Percentiles rank a stretch among this genome's conserved stretches.
Conservation (phyloP, 2,113 vertebrate species). For the Prunella fulvescens region DNA sequence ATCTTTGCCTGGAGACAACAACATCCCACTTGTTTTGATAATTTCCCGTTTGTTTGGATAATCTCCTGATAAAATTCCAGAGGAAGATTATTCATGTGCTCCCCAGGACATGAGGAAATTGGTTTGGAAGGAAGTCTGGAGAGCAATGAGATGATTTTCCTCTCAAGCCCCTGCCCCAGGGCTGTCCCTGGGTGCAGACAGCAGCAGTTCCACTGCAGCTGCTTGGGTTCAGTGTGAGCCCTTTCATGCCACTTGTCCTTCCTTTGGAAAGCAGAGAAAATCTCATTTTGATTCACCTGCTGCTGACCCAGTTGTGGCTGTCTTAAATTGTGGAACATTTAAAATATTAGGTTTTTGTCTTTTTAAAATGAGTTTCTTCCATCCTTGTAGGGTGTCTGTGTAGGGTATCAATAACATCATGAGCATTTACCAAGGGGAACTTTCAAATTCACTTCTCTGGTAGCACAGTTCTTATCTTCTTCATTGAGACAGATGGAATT, state of each 20-base stretch:
- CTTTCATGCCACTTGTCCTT: neutral
- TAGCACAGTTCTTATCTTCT: neutral
- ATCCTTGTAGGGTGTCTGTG: neutral
- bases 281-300: neutral
- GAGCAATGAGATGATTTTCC: neutral
- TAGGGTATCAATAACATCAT: neutral
- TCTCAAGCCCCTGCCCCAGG: neutral
- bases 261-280: neutral
- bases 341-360: neutral
- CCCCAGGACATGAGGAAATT: accelerated
- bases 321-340: neutral
- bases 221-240: neutral
- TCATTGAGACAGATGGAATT: neutral
- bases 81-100: neutral
- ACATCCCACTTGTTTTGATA: neutral
- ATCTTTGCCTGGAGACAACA: neutral
- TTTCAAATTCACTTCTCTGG: neutral
- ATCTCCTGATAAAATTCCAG: neutral
- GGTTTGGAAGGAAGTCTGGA: neutral
- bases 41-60: neutral
- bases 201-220: neutral
- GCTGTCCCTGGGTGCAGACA: neutral
- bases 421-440: neutral
- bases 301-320: neutral
- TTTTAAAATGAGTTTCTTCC: neutral